A percentile compares a stretch with the other conserved stretches of the same genome.
phyloP scores from a whole-genome alignment of 2,797 vertebrate genomes.

The Enoplosus armatus region DNA sequence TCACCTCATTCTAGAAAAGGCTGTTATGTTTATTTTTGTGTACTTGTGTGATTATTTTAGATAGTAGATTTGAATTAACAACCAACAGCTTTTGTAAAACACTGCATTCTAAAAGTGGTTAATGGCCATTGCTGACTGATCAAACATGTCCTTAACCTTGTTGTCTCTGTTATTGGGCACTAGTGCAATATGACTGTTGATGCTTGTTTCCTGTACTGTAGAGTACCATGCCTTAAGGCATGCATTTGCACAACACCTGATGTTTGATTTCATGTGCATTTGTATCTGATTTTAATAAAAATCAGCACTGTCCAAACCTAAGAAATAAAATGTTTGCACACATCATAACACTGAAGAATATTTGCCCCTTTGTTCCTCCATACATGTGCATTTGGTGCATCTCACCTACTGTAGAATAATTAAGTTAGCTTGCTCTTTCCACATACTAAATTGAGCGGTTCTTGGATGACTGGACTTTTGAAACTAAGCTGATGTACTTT shows the following conservation, averaged over 20 bases:
- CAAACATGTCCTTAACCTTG: constrained; percentile 25
- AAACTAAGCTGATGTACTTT: neutral
- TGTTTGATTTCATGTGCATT: constrained; percentile 58
- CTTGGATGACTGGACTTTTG: neutral
- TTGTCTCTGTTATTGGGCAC: constrained; percentile 41
- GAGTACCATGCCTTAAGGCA: constrained; percentile 57
- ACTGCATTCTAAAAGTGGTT: constrained; percentile 30
- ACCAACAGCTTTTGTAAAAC: constrained; percentile 35
- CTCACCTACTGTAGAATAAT: neutral
- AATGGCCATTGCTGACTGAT: constrained; percentile 22
- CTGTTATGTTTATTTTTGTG: constrained; percentile 38
- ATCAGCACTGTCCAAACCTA: constrained; percentile 32
- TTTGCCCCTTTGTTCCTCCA: constrained; percentile 8
- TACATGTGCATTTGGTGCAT: neutral
- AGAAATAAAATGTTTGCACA: constrained; percentile 73
- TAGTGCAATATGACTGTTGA: constrained; percentile 58
- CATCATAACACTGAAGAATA: constrained; percentile 8
- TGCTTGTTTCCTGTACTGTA: constrained; percentile 48
- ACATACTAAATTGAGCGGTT: neutral
- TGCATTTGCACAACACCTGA: constrained; percentile 62
- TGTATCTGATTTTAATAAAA: constrained; percentile 55
- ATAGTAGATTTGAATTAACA: constrained; percentile 40
- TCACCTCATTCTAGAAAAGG: constrained; percentile 13
- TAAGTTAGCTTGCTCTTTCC: neutral
- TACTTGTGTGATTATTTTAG: constrained; percentile 28